A percentile compares a stretch with the other conserved stretches of the same genome.
phyloP scores from a whole-genome alignment of 1,140 invertebrate genomes.

The Drosophila tristis region DNA sequence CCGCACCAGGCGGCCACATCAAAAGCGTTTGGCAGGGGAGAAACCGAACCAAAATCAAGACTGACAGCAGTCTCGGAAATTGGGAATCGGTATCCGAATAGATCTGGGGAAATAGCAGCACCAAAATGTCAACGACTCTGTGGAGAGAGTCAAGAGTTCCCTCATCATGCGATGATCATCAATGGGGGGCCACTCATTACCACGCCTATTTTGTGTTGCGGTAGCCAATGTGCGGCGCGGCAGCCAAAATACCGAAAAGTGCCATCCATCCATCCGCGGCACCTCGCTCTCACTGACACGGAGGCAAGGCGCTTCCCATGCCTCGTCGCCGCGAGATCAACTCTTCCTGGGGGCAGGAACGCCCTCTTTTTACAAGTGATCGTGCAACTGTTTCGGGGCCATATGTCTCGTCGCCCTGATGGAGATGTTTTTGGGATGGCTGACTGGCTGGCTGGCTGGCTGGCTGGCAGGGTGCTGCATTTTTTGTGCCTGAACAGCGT shows the following conservation, averaged over 20 bases:
- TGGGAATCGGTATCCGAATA: background rate
- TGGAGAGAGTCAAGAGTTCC: background rate
- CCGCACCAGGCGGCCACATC: constrained; percentile 47
- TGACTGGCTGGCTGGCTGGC: too few species aligned
- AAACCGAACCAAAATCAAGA: constrained; percentile 49
- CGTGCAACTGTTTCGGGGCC: constrained; percentile 36
- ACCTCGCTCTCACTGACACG: constrained; percentile 43
- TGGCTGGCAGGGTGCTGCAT: constrained; percentile 11
- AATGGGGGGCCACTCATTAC: constrained; percentile 42
- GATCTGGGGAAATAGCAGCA: constrained; percentile 11
- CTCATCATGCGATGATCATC: constrained; percentile 24
- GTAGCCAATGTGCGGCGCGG: constrained; percentile 53
- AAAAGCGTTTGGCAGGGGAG: constrained; percentile 26
- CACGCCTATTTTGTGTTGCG: constrained; percentile 73
- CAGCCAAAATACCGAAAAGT: constrained; percentile 52
- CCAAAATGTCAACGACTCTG: constrained; percentile 66
- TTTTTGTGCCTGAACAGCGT: constrained; percentile 28
- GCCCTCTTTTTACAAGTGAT: constrained; percentile 67
- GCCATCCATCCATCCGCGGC: constrained; percentile 50
- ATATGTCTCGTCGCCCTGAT: constrained; percentile 32
- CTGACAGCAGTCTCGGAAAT: constrained; percentile 45
- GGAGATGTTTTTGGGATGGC: too few species aligned
- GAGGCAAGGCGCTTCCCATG: constrained; percentile 36
- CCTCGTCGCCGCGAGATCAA: constrained; percentile 36
- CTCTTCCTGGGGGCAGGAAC: constrained; percentile 67